Evolutionary conservation across 2,797 vertebrate genomes (phyloP).

Genomic region (Neopelma chrysocephalum): DNA sequence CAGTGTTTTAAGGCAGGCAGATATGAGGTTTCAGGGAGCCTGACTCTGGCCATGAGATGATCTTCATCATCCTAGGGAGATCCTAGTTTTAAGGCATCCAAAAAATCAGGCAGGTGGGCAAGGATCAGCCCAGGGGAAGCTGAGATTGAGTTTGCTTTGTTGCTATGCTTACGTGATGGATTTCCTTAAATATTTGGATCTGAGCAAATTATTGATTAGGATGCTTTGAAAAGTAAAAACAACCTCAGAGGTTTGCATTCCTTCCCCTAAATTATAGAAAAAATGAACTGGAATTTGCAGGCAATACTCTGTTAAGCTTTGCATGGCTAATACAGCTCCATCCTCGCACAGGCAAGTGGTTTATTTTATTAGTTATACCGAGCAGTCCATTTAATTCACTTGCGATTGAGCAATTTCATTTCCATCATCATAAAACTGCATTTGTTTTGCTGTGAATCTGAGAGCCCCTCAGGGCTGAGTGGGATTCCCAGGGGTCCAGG

Average conservation of each 20-base stretch:
- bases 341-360: neutral
- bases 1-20: neutral
- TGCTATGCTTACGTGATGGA: rapidly evolving
- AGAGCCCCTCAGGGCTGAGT: neutral
- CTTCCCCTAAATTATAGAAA: neutral
- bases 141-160: neutral
- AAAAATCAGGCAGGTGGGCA: neutral
- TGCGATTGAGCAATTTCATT: neutral
- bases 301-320: neutral
- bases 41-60: rapidly evolving
- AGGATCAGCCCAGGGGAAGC: neutral
- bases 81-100: neutral
- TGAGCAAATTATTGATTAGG: neutral
- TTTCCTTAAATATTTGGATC: neutral
- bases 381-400: neutral
- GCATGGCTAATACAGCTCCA: neutral
- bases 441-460: neutral
- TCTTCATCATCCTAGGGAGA: neutral
- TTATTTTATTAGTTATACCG: neutral
- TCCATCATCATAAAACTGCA: neutral
- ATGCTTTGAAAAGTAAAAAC: neutral
- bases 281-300: neutral
- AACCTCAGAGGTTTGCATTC: neutral
- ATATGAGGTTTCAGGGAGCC: neutral
- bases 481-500: neutral